Base-by-base conservation (phyloP, 2,888 invertebrate genomes). In the Hoplodrina blanda region DNA sequence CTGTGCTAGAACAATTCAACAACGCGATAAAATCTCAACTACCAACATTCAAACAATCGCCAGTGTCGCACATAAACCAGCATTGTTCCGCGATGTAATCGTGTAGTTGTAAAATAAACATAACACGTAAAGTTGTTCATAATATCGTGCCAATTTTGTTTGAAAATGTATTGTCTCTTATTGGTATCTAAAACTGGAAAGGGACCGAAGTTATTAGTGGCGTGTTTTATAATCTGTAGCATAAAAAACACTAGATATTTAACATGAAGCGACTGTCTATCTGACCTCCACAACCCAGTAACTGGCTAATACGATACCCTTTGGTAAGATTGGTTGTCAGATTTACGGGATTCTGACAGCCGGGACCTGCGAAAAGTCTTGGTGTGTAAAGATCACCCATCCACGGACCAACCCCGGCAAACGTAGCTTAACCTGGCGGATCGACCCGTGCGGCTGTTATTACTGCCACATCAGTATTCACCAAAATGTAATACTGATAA, bases 1-100 rank as follows among this genome's bases (percentile, higher is more conserved):
- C 20, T 46, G 17, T 46, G 19, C 17, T 37, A n/a, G 1, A n/a
- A 6, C 44, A 37, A 52, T 65, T 57, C 25, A 37, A 53, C 25
- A n/a, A 53, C 4, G 11, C 52, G 75, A 72, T 74, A 74, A 57
- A 53, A 74, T 74, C 75, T 74, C 25, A 4, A 49, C 57, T 55
- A 49, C 41, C 30, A 46, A 65, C 72, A 66, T 67, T 11, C 25
- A 76, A 76, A 76, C 76, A 55, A 37, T 44, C n/a, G 19, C 66
- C 49, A 41, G 25, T 15, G 33, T 67, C 69, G 50, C 25, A 49
- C 50, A 73, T 76, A 73, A 75, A 73, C 54, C 25, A 60, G 57
- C 11, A 50, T 50, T 55, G 76, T 75, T 11, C 44, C 41, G 53
- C 53, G 54, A 19, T 75, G 56, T 53, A 66, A 44, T 59, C 46